A percentile compares a stretch with the other conserved stretches of the same genome.
These are phyloP conservation scores for Paraplagusia blochii DNA, from an alignment of 2,113 vertebrate species.

Conservation along the genomic window DNA sequence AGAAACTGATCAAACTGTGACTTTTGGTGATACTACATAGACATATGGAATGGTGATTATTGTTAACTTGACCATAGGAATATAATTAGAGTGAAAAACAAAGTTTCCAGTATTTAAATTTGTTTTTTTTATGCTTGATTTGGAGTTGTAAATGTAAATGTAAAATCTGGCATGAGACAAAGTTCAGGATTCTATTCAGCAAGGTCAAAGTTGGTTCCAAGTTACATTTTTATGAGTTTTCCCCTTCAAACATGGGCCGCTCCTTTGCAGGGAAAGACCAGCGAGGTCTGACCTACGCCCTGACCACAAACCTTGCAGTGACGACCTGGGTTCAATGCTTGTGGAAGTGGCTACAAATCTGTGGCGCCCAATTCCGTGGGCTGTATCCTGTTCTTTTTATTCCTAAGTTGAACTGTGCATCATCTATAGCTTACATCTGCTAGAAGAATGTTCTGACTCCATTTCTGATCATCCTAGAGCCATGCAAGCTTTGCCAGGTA, in stretches of 20 bases:
- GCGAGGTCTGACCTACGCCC: conserved; percentile 46
- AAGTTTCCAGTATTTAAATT: too few species aligned
- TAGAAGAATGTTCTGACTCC: too few species aligned
- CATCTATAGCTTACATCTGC: neutral
- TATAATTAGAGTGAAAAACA: too few species aligned
- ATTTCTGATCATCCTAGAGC: conserved; percentile 5
- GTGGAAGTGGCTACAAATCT: conserved; percentile 50
- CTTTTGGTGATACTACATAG: too few species aligned
- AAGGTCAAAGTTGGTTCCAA: too few species aligned
- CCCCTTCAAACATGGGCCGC: conserved; percentile 2
- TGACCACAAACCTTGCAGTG: conserved; percentile 56
- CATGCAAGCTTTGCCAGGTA: conserved; percentile 31
- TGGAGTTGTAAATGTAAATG: too few species aligned
- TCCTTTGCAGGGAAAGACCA: conserved; percentile 24
- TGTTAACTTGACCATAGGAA: too few species aligned
- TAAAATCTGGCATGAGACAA: too few species aligned
- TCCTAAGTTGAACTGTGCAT: conserved; percentile 1
- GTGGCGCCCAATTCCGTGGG: conserved; percentile 54
- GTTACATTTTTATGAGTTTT: neutral
- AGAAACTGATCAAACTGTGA: too few species aligned
- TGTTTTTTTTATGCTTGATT: too few species aligned
- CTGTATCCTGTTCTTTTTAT: conserved; percentile 45
- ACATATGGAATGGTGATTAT: neutral
- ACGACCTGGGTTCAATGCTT: conserved; percentile 47
- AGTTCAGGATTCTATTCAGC: too few species aligned